Evolutionary conservation across 2,113 vertebrate genomes (phyloP), one percentile per base, ranked within the genome.

Genomic region (Salvator merianae): DNA sequence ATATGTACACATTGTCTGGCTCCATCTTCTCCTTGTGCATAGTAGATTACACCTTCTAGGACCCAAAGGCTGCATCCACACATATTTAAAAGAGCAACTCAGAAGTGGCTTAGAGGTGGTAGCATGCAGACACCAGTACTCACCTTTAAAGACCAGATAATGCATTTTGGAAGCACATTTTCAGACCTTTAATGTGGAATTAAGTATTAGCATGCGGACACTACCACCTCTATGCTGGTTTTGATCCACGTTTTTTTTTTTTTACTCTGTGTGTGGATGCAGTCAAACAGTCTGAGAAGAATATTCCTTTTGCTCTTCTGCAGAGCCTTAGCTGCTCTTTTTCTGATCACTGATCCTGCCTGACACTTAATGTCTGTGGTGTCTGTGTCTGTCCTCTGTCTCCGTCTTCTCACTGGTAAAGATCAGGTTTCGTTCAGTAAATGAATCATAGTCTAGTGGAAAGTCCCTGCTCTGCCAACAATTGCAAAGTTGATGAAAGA

Each of bases 381-480:
- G 70, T 91, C 53, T 70, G 76, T 86, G 88, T 89, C 90, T 91
- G 87, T 84, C 90, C 72, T 93, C 4, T 82, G 91, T 92, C 86
- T 73, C 86, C 91, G 84, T 79, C 65, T 87, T 90, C 38, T 85
- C 30, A 83, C 90, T 90, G 84, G 92, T 89, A 92, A 90, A 0
- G 88, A 92, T 93, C 92, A 91, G 84, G 90, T 95, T 95, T 93
- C 94, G 92, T 95, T 90, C 92, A 92, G 76, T 86, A 93, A 92
- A 92, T 93, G 90, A 94, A 92, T 93, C 92, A 94, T 84, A 92
- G 92, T 89, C 86, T 88, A 66, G 73, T 93, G 94, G 94, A 94
- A 95, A 94, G 89, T 95, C 94, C 94, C 92, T 92, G 83, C 86
- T 87, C 76, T 94, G 93, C 93, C 94, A 95, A 95, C 88, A 93